Percentiles rank a stretch among this genome's conserved stretches.
These are phyloP conservation scores for Zelleria hepariella DNA, from an alignment of 2,888 invertebrate species.

Conservation along the genomic window DNA sequence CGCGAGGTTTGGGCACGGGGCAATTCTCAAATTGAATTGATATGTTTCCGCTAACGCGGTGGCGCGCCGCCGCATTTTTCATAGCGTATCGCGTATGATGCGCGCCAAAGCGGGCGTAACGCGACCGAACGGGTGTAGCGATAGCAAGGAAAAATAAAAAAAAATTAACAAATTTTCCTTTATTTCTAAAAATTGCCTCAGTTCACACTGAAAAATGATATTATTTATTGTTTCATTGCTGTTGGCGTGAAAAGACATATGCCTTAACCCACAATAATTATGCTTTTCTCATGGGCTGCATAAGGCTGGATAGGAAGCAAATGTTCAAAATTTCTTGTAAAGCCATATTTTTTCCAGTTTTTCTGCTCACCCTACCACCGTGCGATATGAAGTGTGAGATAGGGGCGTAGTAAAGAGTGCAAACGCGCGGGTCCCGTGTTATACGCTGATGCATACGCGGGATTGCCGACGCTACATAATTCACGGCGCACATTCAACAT, in stretches of 20 bases:
- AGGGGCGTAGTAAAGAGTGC: constrained; percentile 67
- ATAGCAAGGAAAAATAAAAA: constrained; percentile 18
- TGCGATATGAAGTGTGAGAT: constrained; percentile 54
- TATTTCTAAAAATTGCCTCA: too few species aligned
- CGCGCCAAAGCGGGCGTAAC: constrained; percentile 55
- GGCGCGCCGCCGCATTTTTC: constrained; percentile 53
- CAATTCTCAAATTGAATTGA: constrained; percentile 66
- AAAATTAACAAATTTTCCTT: too few species aligned
- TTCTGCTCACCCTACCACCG: constrained; percentile 29
- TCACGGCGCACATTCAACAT: constrained; percentile 15
- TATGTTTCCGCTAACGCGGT: constrained; percentile 62
- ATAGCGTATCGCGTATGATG: constrained; percentile 61
- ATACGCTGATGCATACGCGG: constrained; percentile 43
- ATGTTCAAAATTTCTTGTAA: not conserved
- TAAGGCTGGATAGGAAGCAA: too few species aligned
- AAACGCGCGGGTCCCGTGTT: constrained; percentile 63
- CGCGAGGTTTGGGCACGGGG: constrained; percentile 19
- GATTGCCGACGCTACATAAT: constrained; percentile 45
- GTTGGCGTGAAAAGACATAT: too few species aligned
- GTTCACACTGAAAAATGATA: too few species aligned
- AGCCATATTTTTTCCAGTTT: not conserved
- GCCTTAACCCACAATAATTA: too few species aligned
- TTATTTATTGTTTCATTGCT: too few species aligned
- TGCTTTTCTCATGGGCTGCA: too few species aligned
- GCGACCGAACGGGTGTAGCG: constrained; percentile 29